These are phyloP conservation scores for Ramphastos sulfuratus DNA, from an alignment of 2,113 vertebrate species.

Conservation along the genomic window DNA sequence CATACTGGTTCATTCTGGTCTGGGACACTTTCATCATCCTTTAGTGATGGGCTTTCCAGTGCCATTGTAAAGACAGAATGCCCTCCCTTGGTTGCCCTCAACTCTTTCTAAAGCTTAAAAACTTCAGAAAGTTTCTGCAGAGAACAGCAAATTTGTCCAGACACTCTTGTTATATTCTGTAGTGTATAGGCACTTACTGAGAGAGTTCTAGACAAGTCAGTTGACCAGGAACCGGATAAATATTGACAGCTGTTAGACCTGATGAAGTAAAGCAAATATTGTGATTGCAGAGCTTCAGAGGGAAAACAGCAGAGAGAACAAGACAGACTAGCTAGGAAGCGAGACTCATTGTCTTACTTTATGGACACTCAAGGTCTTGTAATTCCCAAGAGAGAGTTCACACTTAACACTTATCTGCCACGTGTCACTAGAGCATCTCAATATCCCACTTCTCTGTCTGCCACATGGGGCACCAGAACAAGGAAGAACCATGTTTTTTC, in stretches of 20 bases:
- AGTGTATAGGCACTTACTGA: conserved; percentile 80
- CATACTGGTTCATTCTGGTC: not conserved
- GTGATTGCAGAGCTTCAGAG: not conserved
- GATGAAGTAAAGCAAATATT: conserved; percentile 50
- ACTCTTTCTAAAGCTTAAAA: not conserved
- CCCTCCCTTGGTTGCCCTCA: not conserved
- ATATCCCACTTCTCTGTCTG: not conserved
- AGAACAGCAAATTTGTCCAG: not conserved
- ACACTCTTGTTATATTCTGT: not conserved
- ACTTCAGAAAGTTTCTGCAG: not conserved
- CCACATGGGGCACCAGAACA: not conserved
- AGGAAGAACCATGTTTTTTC: not conserved
- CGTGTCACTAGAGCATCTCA: not conserved
- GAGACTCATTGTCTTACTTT: not conserved
- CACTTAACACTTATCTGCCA: not conserved
- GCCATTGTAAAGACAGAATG: not conserved
- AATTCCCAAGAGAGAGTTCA: not conserved
- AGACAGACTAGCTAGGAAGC: not conserved
- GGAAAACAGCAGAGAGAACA: not conserved
- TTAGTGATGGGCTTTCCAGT: not conserved
- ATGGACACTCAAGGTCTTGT: not conserved
- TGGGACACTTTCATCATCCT: not conserved
- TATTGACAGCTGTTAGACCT: conserved; percentile 87
- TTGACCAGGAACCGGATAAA: conserved; percentile 89
- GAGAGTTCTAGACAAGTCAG: conserved; percentile 89